Evolutionary conservation across 2,888 invertebrate species (phyloP).

Genomic region (Plusia festucae): DNA sequence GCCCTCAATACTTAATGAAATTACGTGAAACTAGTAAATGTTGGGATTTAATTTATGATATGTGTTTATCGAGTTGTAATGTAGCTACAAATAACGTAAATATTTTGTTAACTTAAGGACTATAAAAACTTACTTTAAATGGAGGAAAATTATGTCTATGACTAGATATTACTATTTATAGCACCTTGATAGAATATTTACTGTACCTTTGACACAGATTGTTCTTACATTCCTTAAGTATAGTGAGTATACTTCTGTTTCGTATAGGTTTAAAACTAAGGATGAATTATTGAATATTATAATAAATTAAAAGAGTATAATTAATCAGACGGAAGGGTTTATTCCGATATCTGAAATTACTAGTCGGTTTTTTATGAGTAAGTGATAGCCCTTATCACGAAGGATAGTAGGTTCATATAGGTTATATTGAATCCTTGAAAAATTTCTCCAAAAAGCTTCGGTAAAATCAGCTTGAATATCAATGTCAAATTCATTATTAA

Average conservation of each 20-base stretch:
- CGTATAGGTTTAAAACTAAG: not conserved
- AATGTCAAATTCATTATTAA: not conserved
- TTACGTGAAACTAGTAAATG: slow-evolving; percentile 15
- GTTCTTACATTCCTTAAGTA: no score
- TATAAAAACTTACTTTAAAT: not conserved
- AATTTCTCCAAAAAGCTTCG: not conserved
- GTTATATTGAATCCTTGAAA: no score
- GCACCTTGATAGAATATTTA: not conserved
- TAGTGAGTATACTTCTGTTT: not conserved
- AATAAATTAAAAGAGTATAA: no score
- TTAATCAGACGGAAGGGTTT: no score
- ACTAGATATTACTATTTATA: not conserved
- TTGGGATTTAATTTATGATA: slow-evolving; percentile 8
- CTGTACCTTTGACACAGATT: no score
- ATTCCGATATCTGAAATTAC: no score
- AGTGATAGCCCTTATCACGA: no score
- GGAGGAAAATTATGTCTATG: not conserved
- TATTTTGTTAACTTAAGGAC: not conserved
- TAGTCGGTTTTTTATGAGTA: no score
- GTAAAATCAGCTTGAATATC: not conserved
- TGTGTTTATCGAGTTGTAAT: slow-evolving; percentile 11
- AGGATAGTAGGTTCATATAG: no score
- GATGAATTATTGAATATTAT: not conserved
- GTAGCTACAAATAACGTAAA: not conserved
- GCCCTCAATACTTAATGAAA: slow-evolving; percentile 31